Evolutionary conservation across 2,888 invertebrate genomes (phyloP), one percentile per base, ranked within the genome.

Genomic region (Phalera bucephala): DNA sequence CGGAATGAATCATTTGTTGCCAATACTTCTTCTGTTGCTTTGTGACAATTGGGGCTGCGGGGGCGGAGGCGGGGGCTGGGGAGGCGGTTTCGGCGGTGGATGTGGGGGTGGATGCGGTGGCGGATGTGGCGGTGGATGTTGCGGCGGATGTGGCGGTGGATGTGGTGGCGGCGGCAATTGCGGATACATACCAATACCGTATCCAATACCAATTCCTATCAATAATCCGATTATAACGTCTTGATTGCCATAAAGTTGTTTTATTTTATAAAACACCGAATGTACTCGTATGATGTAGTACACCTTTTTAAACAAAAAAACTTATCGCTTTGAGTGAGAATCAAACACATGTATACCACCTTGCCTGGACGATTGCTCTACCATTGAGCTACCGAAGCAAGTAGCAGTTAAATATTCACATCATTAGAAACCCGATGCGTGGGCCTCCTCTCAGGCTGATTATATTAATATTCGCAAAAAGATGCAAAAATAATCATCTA

Each of bases 11-110:
- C 32, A 31, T 10, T 64, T 81, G 4, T 40, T 66, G 40, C 81
- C 81, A 0, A 51, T 81, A 30, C 50, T 81, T 1, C 45, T 81
- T 1, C 60, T 81, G 3, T 33, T 81, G 4, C 42, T 79, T 7
- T 57, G 58, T 39, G 72, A 75, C 34, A 62, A 52, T 3, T 51
- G 46, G 7, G 64, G 63, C 3, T 48, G 47, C 19, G 42, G 44
- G 5, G 48, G 55, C 0, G 50, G 64, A 1, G 60, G 66, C 4
- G 46, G 59, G 3, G 49, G 47, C 19, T 43, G 44, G 5, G 48
- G 55, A 0, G 51, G 65, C 1, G 60, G 66, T 0, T 59, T 32
- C 12, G 54, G 64, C 0, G 47, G 64, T 1, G 54, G 67, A 0
- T 36, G 47, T 3, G 35, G 59, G 0, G 52, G 69, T 0, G 44